These are phyloP conservation scores for Chesias legatella DNA, from an alignment of 2,888 invertebrate genomes.

Conservation along the genomic window DNA sequence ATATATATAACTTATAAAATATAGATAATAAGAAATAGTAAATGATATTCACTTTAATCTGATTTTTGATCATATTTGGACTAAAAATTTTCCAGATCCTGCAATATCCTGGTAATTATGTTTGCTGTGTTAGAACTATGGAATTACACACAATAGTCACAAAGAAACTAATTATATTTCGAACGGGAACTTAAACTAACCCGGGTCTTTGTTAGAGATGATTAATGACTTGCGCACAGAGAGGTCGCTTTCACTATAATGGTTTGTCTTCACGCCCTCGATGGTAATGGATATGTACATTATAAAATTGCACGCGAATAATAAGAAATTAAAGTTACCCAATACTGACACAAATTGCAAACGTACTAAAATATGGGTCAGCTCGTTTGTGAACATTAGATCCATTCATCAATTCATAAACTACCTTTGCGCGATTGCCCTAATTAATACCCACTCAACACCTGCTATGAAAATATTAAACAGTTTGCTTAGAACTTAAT, in stretches of 20 bases:
- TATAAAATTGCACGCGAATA: constrained; percentile 36
- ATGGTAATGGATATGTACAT: constrained; percentile 38
- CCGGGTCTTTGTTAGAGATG: constrained; percentile 38
- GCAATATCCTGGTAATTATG: too few species aligned
- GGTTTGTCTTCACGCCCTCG: constrained; percentile 32
- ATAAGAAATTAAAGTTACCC: constrained; percentile 21
- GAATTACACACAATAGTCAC: constrained; percentile 11
- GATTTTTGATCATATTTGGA: too few species aligned
- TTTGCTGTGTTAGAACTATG: constrained; percentile 12
- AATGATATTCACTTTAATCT: too few species aligned
- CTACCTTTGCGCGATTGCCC: too few species aligned
- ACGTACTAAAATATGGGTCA: not conserved
- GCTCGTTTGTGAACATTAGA: too few species aligned
- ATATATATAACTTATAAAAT: too few species aligned
- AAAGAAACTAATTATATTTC: constrained; percentile 43
- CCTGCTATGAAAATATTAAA: not conserved
- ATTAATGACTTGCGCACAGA: constrained; percentile 40
- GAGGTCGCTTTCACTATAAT: constrained; percentile 36
- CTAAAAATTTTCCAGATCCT: too few species aligned
- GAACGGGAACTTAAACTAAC: constrained; percentile 41
- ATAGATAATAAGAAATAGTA: too few species aligned
- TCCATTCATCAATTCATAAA: too few species aligned
- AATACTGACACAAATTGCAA: not conserved
- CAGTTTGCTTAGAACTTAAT: not conserved
- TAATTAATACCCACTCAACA: not conserved